phyloP scores from a whole-genome alignment of 2,113 vertebrate genomes.

The Spea multiplicata region DNA sequence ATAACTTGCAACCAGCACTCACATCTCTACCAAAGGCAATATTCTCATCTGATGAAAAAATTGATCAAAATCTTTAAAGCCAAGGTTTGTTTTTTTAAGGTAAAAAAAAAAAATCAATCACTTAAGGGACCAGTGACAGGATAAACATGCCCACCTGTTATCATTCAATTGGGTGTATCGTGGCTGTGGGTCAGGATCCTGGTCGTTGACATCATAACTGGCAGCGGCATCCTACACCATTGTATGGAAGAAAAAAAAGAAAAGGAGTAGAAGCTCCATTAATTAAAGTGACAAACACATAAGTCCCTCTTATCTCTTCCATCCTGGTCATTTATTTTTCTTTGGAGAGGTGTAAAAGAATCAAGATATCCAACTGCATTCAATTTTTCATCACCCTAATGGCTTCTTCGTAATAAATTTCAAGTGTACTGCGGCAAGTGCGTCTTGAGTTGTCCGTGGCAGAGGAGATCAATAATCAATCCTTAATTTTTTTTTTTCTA shows the following conservation, averaged over 20 bases:
- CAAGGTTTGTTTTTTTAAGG: too few species aligned
- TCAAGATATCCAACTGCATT: slow-evolving; percentile 37
- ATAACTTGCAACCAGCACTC: neutral
- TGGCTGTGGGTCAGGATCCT: slow-evolving; percentile 91
- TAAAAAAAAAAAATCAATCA: neutral
- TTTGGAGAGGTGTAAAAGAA: slow-evolving; percentile 15
- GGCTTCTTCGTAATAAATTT: slow-evolving; percentile 42
- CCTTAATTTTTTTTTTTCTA: neutral
- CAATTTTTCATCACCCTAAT: slow-evolving; percentile 41
- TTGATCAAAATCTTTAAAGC: neutral
- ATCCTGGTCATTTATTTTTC: slow-evolving; percentile 30
- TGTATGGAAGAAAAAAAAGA: slow-evolving; percentile 3
- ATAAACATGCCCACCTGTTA: slow-evolving; percentile 75
- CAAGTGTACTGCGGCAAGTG: slow-evolving; percentile 31
- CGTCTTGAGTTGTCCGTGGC: slow-evolving; percentile 4
- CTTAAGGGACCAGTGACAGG: neutral
- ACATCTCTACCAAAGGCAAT: neutral
- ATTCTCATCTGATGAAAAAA: neutral
- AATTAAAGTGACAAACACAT: slow-evolving; percentile 25
- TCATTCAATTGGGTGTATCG: slow-evolving; percentile 96
- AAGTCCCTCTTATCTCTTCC: slow-evolving; percentile 12
- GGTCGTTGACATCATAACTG: slow-evolving; percentile 95
- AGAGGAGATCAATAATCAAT: slow-evolving; percentile 35
- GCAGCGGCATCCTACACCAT: slow-evolving; percentile 80
- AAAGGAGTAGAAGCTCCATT: neutral